These are phyloP conservation scores for Piscicola geometra DNA, from an alignment of 2,888 invertebrate species.

Conservation along the genomic window DNA sequence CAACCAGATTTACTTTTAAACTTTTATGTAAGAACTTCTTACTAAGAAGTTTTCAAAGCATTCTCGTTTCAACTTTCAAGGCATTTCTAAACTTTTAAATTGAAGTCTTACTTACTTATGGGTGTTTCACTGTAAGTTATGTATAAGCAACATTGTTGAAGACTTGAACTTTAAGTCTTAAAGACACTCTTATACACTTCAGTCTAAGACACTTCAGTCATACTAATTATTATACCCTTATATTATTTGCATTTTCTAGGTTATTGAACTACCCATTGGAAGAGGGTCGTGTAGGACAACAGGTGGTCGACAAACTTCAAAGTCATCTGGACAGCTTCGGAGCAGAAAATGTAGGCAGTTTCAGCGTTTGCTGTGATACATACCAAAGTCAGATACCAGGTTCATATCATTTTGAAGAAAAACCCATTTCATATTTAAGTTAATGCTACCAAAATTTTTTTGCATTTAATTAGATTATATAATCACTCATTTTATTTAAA, in stretches of 20 bases:
- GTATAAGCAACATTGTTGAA: no score
- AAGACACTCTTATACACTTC: neutral
- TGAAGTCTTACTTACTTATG: no score
- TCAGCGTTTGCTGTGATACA: constrained; percentile 89
- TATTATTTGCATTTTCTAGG: constrained; percentile 55
- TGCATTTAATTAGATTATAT: neutral
- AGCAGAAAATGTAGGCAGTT: constrained; percentile 80
- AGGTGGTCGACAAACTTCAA: constrained; percentile 74
- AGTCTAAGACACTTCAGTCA: no score
- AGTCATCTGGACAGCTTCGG: constrained; percentile 80
- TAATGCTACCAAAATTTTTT: neutral
- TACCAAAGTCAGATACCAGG: constrained; percentile 60
- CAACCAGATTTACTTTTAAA: no score
- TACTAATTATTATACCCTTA: neutral
- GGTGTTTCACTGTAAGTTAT: no score
- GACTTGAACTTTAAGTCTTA: neutral
- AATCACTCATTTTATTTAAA: constrained; percentile 13
- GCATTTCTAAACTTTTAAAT: no score
- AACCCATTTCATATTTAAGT: neutral
- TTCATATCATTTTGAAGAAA: neutral
- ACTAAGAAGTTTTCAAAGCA: no score
- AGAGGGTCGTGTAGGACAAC: constrained; percentile 83
- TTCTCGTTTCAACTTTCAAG: no score
- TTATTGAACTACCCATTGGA: constrained; percentile 80
- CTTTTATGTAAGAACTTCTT: no score